Percentiles rank a stretch among this genome's conserved stretches.
Evolutionary conservation across 2,113 vertebrate species (phyloP).

Genomic region (Esox niger): DNA sequence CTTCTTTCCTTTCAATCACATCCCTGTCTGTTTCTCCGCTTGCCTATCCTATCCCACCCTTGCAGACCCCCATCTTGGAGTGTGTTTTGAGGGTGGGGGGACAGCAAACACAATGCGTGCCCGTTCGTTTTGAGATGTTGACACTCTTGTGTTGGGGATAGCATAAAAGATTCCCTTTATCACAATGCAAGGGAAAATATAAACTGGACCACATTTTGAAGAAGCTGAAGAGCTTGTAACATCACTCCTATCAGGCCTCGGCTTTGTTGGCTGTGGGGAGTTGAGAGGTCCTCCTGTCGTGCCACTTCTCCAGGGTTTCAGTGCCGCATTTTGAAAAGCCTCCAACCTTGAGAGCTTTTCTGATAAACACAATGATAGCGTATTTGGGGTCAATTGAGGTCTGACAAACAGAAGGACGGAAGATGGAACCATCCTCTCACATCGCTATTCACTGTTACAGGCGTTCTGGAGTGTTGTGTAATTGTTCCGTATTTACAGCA

Average conservation of each 20-base stretch:
- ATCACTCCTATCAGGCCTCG: conserved; percentile 23
- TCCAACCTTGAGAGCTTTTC: conserved; percentile 47
- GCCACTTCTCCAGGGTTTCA: conserved; percentile 34
- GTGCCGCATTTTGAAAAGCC: conserved; percentile 16
- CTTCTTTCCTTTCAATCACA: conserved; percentile 55
- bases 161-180: conserved; percentile 60
- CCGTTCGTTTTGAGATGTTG: conserved; percentile 27
- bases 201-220: conserved; percentile 33
- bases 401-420: conserved; percentile 37
- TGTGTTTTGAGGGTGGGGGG: conserved; percentile 23
- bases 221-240: conserved; percentile 42
- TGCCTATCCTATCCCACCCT: conserved; percentile 29
- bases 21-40: conserved; percentile 30
- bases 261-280: conserved; percentile 30
- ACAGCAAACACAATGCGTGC: conserved; percentile 49
- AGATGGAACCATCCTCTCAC: conserved; percentile 22
- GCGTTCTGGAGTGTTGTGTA: conserved; percentile 16
- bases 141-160: conserved; percentile 51
- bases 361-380: conserved; percentile 34
- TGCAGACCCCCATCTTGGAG: conserved; percentile 36
- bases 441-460: conserved; percentile 29
- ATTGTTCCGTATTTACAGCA: too few species aligned
- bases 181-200: conserved; percentile 49
- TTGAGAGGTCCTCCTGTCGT: conserved; percentile 31
- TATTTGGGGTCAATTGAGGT: conserved; percentile 25